phyloP scores from a whole-genome alignment of 2,888 invertebrate species.

The Stenodema calcarata region DNA sequence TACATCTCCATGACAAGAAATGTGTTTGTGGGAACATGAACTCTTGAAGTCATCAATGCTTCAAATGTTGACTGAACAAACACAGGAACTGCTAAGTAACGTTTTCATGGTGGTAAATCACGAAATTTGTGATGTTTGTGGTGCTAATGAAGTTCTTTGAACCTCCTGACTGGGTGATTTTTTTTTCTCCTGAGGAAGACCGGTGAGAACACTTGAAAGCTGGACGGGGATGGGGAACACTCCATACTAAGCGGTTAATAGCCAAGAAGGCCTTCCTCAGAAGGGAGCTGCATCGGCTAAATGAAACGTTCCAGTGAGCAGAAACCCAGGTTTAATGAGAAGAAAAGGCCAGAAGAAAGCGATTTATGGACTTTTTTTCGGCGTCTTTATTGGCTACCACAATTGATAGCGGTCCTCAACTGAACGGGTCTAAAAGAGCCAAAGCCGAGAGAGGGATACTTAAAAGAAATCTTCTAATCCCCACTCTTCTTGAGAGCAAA shows the following conservation, averaged over 20 bases:
- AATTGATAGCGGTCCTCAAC: not conserved
- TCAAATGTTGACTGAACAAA: too few species aligned
- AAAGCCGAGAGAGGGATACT: not conserved
- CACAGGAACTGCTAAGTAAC: too few species aligned
- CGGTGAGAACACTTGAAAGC: not conserved
- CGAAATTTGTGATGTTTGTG: too few species aligned
- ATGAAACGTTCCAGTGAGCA: constrained; percentile 12
- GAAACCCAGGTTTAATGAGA: not conserved
- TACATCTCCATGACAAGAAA: too few species aligned
- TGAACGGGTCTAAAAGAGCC: not conserved
- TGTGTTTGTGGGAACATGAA: too few species aligned
- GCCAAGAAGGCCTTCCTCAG: not conserved
- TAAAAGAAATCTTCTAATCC: constrained; percentile 35
- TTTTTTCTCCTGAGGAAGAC: not conserved
- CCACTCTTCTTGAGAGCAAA: not conserved
- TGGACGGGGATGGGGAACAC: not conserved
- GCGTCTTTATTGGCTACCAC: not conserved
- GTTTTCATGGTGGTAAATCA: too few species aligned
- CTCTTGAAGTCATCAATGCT: too few species aligned
- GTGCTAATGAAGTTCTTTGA: not conserved
- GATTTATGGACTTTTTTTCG: constrained; percentile 23
- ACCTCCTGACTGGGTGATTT: not conserved
- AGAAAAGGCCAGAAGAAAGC: not conserved
- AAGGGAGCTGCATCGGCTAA: constrained; percentile 4
- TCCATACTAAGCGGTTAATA: constrained; percentile 12